A percentile compares a stretch with the other conserved stretches of the same genome.
phyloP scores from a whole-genome alignment of 2,888 invertebrate species.

The Asteroscopus sphinx region DNA sequence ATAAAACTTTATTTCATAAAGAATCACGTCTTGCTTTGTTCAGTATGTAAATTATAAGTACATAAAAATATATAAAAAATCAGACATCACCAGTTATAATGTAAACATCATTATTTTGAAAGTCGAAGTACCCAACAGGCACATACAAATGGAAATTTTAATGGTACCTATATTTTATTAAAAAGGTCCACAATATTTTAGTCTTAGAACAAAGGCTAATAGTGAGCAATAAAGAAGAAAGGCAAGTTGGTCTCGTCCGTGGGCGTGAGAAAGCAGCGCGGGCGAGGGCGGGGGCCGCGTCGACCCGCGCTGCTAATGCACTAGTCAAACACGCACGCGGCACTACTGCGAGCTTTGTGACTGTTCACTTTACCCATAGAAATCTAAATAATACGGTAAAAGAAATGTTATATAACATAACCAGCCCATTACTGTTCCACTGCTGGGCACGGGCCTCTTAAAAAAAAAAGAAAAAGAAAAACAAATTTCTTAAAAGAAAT shows the following conservation, averaged over 20 bases:
- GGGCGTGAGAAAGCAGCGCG: slow-evolving; percentile 84
- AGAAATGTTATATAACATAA: too few relatives aligned
- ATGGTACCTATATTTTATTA: slow-evolving; percentile 39
- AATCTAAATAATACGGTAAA: too few relatives aligned
- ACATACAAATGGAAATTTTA: slow-evolving; percentile 6
- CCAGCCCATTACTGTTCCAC: too few relatives aligned
- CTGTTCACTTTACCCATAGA: slow-evolving; percentile 39
- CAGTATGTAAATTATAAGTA: neutral
- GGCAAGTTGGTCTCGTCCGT: slow-evolving; percentile 67
- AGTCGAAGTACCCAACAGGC: neutral
- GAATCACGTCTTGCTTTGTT: slow-evolving; percentile 11
- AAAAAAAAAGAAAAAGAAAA: too few relatives aligned
- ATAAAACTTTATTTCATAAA: slow-evolving; percentile 59
- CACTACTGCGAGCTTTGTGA: slow-evolving; percentile 55
- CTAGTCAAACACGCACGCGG: slow-evolving; percentile 77
- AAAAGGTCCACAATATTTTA: slow-evolving; percentile 51
- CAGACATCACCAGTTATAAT: neutral
- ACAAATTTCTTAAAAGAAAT: too few relatives aligned
- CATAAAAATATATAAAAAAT: too few relatives aligned
- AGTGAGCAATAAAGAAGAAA: slow-evolving; percentile 78
- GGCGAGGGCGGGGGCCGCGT: slow-evolving; percentile 71
- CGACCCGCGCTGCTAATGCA: slow-evolving; percentile 73
- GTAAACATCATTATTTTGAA: slow-evolving; percentile 12
- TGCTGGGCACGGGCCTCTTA: too few relatives aligned
- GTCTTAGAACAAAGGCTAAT: slow-evolving; percentile 58